Evolutionary conservation across 1,140 invertebrate species (phyloP), one percentile per base, ranked within the genome.

Genomic region (Phenacoccus solenopsis): DNA sequence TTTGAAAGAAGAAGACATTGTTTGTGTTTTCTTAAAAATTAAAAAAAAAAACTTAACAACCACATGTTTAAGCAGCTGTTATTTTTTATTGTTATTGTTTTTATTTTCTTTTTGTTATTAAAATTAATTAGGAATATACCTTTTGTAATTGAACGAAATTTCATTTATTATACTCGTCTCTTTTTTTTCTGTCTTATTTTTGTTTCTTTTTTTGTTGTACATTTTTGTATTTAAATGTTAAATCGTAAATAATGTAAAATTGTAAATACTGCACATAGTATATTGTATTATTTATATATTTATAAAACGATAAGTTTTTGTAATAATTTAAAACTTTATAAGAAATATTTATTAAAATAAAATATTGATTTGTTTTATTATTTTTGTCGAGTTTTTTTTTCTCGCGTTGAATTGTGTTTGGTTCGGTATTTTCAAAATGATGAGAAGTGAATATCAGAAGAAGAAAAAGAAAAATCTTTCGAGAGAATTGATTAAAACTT

Each of bases 61-160:
- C 38, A n/a, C 38, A n/a, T 49, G 38, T 49, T 49, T 49, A 49
- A 49, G 38, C 38, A 64, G 25, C 59, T 64, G 59, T 64, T 64
- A 64, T 64, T 64, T 64, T 64, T 64, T 64, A 64, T 64, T 64
- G 59, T 64, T 64, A 64, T 64, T 64, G 59, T 64, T 64, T 64
- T 27, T 64, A 10, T 38, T 64, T 25, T 64, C 16, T 64, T 64
- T 25, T 64, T 64, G 12, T 64, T 64, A 24, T 64, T 22, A 3
- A 4, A 64, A 64, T 64, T 64, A 25, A 59, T 20, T 59, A 59
- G 56, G 5, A n/a, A 16, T 24, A 64, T 64, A 64, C 59, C 59
- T 64, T 64, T 64, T 64, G 59, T 64, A 64, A 64, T 22, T 64
- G 25, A 64, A 9, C 3, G 25, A 64, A 64, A 64, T 25, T 64